Percentiles rank a stretch among this genome's conserved stretches.
Conservation (phyloP, 2,797 vertebrate species). For the Loriculus beryllinus region DNA sequence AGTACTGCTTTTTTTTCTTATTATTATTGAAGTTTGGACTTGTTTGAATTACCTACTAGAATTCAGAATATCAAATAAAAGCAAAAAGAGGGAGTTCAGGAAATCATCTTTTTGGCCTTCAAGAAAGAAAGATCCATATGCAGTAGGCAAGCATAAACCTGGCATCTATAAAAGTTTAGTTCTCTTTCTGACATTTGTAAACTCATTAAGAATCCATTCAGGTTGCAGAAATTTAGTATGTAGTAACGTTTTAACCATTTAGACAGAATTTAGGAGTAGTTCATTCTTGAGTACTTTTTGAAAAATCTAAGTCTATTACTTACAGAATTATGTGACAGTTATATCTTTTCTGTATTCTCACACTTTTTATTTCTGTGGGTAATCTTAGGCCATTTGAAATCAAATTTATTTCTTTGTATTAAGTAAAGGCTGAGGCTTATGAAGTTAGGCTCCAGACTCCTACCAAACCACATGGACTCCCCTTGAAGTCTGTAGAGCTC, state of each 20-base stretch:
- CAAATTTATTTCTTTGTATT: neutral
- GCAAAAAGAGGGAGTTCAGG: neutral
- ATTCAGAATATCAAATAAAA: neutral
- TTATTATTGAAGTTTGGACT: neutral
- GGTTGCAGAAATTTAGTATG: neutral
- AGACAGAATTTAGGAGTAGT: neutral
- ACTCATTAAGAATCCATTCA: neutral
- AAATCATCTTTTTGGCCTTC: neutral
- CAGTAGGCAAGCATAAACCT: neutral
- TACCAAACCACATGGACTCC: neutral
- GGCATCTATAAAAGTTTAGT: neutral
- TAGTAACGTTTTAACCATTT: neutral
- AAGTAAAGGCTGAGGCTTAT: neutral
- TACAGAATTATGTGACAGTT: neutral
- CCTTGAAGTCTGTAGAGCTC: neutral
- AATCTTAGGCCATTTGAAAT: neutral
- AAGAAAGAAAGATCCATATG: neutral
- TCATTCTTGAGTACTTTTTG: neutral
- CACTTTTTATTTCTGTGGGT: neutral
- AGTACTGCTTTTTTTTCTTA: neutral
- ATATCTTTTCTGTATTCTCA: neutral
- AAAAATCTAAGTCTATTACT: neutral
- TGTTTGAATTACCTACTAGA: constrained; percentile 29
- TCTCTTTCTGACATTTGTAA: neutral
- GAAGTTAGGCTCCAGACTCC: neutral